These are phyloP conservation scores for Ataeniobius toweri DNA, from an alignment of 2,797 vertebrate species.

Conservation along the genomic window DNA sequence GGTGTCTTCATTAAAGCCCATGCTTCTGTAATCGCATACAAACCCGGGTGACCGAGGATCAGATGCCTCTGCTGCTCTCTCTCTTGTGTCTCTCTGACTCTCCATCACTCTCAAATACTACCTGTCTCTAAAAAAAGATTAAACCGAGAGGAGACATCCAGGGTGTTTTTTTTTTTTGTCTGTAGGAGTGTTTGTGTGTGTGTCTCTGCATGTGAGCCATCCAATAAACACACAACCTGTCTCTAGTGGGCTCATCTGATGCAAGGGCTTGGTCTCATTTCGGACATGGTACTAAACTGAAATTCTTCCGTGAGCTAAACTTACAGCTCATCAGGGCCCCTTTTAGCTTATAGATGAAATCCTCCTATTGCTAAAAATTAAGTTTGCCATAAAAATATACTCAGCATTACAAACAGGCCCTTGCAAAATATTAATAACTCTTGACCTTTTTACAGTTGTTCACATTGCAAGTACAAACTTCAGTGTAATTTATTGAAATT, in stretches of 20 bases:
- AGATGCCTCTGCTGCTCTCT: conserved; percentile 35
- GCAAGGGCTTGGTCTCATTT: conserved; percentile 15
- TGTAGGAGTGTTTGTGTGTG: conserved; percentile 17
- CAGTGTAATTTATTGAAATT: not conserved
- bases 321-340: conserved; percentile 13
- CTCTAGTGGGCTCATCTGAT: conserved; percentile 34
- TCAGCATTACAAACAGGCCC: conserved; percentile 53
- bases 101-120: conserved; percentile 13
- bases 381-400: conserved; percentile 23
- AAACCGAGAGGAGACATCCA: conserved; percentile 32
- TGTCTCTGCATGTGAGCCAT: conserved; percentile 26
- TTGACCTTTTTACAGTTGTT: not conserved
- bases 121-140: conserved; percentile 44
- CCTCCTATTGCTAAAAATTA: conserved; percentile 51
- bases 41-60: conserved; percentile 45
- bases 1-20: conserved; percentile 60
- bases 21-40: conserved; percentile 53
- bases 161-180: conserved; percentile 4
- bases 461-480: not conserved
- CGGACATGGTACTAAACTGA: conserved; percentile 35
- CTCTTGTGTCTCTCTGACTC: conserved; percentile 32
- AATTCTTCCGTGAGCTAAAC: conserved; percentile 44
- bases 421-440: not conserved
- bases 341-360: conserved; percentile 44
- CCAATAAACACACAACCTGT: conserved; percentile 39